Evolutionary conservation across 2,797 vertebrate genomes (phyloP).

Genomic region (Danionella dracula): DNA sequence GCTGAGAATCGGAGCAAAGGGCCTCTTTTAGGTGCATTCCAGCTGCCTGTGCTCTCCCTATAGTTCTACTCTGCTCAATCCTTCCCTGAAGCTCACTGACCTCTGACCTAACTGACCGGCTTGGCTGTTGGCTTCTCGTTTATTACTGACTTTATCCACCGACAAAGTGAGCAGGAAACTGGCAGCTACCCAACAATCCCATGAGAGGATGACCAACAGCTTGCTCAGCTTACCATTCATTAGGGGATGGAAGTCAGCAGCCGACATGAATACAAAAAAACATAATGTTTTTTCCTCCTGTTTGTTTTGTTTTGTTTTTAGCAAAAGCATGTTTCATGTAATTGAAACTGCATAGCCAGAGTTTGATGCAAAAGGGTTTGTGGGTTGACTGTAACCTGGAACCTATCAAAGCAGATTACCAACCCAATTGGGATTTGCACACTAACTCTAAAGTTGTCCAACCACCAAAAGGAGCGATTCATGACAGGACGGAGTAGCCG

Average conservation of each 20-base stretch:
- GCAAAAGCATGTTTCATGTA: conserved; percentile 57
- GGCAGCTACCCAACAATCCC: conserved; percentile 80
- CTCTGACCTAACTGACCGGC: conserved; percentile 77
- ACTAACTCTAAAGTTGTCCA: conserved; percentile 46
- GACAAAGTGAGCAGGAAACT: conserved; percentile 79
- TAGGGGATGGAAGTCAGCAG: conserved; percentile 58
- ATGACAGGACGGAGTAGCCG: conserved; percentile 1
- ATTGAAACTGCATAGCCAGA: conserved; percentile 4
- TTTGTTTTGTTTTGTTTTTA: too few relatives aligned
- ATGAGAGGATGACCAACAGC: conserved; percentile 82
- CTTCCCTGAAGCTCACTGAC: conserved; percentile 70
- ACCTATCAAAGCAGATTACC: conserved; percentile 66
- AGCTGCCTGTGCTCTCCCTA: conserved; percentile 53
- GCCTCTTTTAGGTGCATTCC: conserved; percentile 68
- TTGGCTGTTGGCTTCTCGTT: conserved; percentile 83
- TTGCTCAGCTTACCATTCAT: conserved; percentile 84
- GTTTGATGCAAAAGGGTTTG: conserved; percentile 69
- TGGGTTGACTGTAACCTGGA: conserved; percentile 71
- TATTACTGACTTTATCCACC: conserved; percentile 84
- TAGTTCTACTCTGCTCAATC: conserved; percentile 69
- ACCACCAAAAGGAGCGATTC: conserved; percentile 12
- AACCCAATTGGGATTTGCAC: conserved; percentile 27
- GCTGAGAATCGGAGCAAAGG: conserved; percentile 29
- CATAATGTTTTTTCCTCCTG: conserved; percentile 49
- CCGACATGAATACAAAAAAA: conserved; percentile 52